phyloP scores from a whole-genome alignment of 1,140 invertebrate genomes.

The Popillia japonica region DNA sequence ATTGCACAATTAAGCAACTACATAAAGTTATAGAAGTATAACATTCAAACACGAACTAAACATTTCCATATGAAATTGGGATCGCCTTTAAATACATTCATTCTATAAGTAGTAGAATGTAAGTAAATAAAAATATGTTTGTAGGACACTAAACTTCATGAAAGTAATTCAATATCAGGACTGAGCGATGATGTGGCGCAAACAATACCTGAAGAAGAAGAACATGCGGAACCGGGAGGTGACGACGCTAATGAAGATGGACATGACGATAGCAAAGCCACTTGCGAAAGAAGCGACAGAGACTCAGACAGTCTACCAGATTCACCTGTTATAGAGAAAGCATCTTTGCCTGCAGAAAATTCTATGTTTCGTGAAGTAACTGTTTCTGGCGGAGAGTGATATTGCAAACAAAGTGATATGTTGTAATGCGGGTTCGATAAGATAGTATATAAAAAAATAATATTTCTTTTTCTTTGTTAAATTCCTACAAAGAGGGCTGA shows the following conservation, averaged over 20 bases:
- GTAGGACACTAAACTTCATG: slow-evolving; percentile 33
- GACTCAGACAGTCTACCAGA: slow-evolving; percentile 50
- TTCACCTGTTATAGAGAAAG: slow-evolving; percentile 50
- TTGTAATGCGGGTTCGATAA: slow-evolving; percentile 34
- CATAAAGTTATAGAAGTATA: too few species aligned
- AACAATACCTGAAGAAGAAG: slow-evolving; percentile 57
- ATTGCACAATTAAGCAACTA: too few species aligned
- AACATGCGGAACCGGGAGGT: slow-evolving; percentile 47
- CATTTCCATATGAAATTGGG: too few species aligned
- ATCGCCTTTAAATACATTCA: too few species aligned
- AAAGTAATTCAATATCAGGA: slow-evolving; percentile 36
- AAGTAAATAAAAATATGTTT: not conserved
- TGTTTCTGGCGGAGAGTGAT: slow-evolving; percentile 53
- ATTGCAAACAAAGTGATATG: slow-evolving; percentile 35
- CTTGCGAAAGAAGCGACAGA: slow-evolving; percentile 15
- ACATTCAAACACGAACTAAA: too few species aligned
- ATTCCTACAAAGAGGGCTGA: not conserved
- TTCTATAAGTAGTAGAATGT: not conserved
- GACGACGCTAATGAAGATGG: slow-evolving; percentile 38
- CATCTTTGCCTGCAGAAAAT: slow-evolving; percentile 50
- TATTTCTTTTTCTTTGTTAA: slow-evolving; percentile 15
- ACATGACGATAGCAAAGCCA: slow-evolving; percentile 40
- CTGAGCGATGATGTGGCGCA: slow-evolving; percentile 53
- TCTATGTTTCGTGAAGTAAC: slow-evolving; percentile 55
- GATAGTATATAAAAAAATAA: not conserved